Conservation (phyloP, 2,888 invertebrate species). For the Cryptocephalus primarius region DNA sequence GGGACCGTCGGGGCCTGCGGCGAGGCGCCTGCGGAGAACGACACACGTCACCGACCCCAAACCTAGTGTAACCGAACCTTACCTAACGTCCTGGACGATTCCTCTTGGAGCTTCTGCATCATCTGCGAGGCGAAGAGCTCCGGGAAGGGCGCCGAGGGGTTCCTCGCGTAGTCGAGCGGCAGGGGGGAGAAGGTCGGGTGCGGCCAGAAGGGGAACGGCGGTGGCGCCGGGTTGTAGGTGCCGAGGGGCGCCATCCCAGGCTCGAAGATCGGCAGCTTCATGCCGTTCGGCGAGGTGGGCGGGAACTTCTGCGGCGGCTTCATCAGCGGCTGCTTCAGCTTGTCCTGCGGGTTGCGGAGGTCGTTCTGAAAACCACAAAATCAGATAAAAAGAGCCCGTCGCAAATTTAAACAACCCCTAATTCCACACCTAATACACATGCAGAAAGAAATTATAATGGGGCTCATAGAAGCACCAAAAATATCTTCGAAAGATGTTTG, state of each 20-base stretch:
- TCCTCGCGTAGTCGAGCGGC: constrained; percentile 37
- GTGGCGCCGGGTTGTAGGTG: constrained; percentile 53
- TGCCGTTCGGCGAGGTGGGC: constrained; percentile 55
- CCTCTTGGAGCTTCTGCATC: constrained; percentile 70
- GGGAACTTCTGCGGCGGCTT: constrained; percentile 43
- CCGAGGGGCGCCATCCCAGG: constrained; percentile 39
- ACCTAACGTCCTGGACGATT: constrained; percentile 41
- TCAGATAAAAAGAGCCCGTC: too few species aligned
- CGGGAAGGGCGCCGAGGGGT: constrained; percentile 37
- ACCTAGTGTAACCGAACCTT: too few species aligned
- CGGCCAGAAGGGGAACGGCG: constrained; percentile 76
- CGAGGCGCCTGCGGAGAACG: constrained; percentile 6
- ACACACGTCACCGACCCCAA: too few species aligned
- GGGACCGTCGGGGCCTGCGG: background rate
- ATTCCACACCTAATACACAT: too few species aligned
- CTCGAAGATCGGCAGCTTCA: constrained; percentile 57
- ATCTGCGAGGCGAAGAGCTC: constrained; percentile 70
- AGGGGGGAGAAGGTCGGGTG: constrained; percentile 47
- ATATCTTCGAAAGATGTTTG: too few species aligned
- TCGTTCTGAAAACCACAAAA: constrained; percentile 21
- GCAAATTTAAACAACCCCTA: too few species aligned
- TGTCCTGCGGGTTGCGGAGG: constrained; percentile 29
- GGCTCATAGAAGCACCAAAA: too few species aligned
- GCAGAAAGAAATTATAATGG: too few species aligned
- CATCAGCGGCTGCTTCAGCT: constrained; percentile 38